Evolutionary conservation across 1,140 invertebrate genomes (phyloP).

Genomic region (Aphidius ervi): DNA sequence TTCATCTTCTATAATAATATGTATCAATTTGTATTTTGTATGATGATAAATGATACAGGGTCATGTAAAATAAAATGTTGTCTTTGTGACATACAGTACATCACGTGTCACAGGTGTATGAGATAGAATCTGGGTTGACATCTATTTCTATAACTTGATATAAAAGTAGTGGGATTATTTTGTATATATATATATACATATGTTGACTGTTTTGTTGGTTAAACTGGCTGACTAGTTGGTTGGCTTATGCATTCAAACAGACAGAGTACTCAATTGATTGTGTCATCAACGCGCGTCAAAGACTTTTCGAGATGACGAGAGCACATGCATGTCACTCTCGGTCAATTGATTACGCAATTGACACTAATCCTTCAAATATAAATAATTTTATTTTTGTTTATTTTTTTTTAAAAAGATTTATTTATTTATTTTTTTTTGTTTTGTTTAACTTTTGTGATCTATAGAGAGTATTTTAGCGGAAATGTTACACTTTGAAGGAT

Average conservation of each 20-base stretch:
- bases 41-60: too few relatives aligned
- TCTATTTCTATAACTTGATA: constrained; percentile 22
- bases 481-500: constrained; percentile 24
- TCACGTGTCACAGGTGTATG: constrained; percentile 15
- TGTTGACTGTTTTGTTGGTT: too few relatives aligned
- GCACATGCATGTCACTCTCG: background rate
- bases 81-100: too few relatives aligned
- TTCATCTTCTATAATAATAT: too few relatives aligned
- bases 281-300: constrained; percentile 1
- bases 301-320: constrained; percentile 8
- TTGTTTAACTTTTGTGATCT: too few relatives aligned
- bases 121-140: constrained; percentile 19
- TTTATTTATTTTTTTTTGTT: constrained; percentile 5
- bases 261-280: constrained; percentile 12
- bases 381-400: too few relatives aligned
- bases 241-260: background rate
- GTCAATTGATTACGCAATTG: constrained; percentile 8
- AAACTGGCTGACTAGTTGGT: too few relatives aligned
- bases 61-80: too few relatives aligned
- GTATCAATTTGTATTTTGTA: too few relatives aligned
- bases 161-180: too few relatives aligned
- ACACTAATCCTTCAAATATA: background rate
- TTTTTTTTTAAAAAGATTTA: background rate
- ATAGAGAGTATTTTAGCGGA: background rate
- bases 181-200: too few relatives aligned